Conservation (phyloP, 2,113 vertebrate species). For the Anhinga anhinga region DNA sequence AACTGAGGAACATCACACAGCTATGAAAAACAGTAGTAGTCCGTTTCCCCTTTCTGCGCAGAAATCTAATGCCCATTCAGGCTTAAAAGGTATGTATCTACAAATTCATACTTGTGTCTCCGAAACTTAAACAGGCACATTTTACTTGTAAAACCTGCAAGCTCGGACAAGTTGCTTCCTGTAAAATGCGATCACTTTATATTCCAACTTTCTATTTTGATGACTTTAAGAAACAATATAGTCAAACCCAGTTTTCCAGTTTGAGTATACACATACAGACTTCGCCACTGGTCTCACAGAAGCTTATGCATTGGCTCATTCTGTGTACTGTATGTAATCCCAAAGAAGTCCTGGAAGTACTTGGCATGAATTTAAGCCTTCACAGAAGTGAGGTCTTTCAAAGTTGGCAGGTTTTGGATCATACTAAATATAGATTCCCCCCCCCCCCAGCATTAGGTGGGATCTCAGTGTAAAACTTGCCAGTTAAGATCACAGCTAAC, state of each 20-base stretch:
- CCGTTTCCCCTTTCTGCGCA: not conserved
- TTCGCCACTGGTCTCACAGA: not conserved
- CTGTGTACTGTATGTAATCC: not conserved
- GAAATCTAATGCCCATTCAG: not conserved
- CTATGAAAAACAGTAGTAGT: not conserved
- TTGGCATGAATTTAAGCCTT: not conserved
- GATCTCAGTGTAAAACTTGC: not conserved
- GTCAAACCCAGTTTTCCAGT: conserved; percentile 29
- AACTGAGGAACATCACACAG: not conserved
- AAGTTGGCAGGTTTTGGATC: not conserved
- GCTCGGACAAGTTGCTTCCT: conserved; percentile 17
- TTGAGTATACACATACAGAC: not conserved
- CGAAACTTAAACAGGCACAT: not conserved
- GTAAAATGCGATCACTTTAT: not conserved
- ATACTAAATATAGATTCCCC: not conserved
- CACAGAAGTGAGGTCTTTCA: not conserved
- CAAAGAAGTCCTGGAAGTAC: not conserved
- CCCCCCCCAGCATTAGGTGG: not conserved
- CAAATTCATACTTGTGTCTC: not conserved
- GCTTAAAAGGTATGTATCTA: not conserved
- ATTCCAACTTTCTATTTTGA: conserved; percentile 38
- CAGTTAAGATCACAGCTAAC: not conserved
- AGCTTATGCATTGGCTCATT: not conserved
- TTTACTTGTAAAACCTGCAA: not conserved
- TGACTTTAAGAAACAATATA: conserved; percentile 22